Base-by-base conservation (phyloP, 1,140 invertebrate genomes). In the Nasonia giraulti region DNA sequence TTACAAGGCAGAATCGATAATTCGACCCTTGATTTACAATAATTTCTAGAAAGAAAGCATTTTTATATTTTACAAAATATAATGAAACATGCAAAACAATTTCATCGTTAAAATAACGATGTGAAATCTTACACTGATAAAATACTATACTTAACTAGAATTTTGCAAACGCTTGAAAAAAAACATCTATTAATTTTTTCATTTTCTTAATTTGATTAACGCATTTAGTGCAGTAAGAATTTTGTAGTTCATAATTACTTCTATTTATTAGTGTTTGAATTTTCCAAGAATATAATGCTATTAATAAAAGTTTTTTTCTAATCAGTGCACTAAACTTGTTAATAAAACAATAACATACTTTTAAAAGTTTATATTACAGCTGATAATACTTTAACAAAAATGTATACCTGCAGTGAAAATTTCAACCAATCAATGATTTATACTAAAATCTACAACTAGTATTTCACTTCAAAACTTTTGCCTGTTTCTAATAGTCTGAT, bases 351-450 rank as follows among this genome's bases (percentile, higher is more conserved):
- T 33, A 17, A n/a, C 27, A 78, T 55, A 62, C 40, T 71, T 71
- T 14, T 44, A 71, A 71, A 80, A 27, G 40, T 47, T n/a, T 80
- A 80, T 80, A 20, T 71, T 71, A 80, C 79, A 71, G n/a, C 7
- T 80, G 37, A 37, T 73, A 71, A 71, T 71, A 80, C 11, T 47
- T 47, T 8, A 71, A 80, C 40, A 73, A 80, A 31, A 69, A 23
- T 62, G 0, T 62, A 20, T 17, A 62, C 55, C 17, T 62, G 1
- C 4, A 20, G 17, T 62, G 14, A 62, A 62, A 17, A 20, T 62
- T 5, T n/a, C 20, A 62, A 62, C 20, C 20, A 2, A 62, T 20
- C 5, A 62, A 20, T 62, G 55, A 62, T 62, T 20, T 12, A 12
- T 50, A 50, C 11, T 14, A 8, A 50, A 40, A 40, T 6, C 7